Base-by-base conservation (phyloP, 2,113 vertebrate species). In the Oryzias melastigma region DNA sequence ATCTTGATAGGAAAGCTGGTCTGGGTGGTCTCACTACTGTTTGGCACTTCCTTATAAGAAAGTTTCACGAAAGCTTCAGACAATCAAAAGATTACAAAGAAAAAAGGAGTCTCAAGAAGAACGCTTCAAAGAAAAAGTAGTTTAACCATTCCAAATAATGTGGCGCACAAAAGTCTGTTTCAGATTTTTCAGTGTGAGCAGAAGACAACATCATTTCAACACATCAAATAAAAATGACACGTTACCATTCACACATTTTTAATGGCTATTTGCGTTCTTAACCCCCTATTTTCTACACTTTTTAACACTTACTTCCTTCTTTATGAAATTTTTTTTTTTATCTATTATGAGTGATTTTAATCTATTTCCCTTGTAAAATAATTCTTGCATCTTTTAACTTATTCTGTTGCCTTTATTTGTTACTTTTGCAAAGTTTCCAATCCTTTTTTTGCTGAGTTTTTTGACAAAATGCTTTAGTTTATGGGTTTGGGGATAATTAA, bases 1-100 rank as follows among this genome's bases (percentile, higher is more conserved):
- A 71, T 35, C 65, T 65, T 53, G 68, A 57, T 66, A n/a, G 50
- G 12, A 75, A 67, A 63, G 25, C 10, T 48, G 18, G 5, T 44
- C 54, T 50, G 63, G 66, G 49, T 44, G 22, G 22, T 44, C 16
- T 57, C 17, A 5, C 29, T 17, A 59, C 35, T 48, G 70, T 73
- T 62, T 71, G 70, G 76, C 80, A 83, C 72, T 86, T 84, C 64
- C 63, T 73, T 52, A 53, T 44, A 48, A 65, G 62, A 65, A 45
- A 76, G 75, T 82, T 58, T 68, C 41, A 4, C 66, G 66, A 68
- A 83, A 72, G 89, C 86, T 86, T 73, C 58, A 80, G 89, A 91
- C 89, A 91, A 91, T 91, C 89, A 87, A 53, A 70, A 40, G 49
- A 72, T 61, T 58, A 62, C 4, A 68, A 52, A 12, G 62, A 48